phyloP scores from a whole-genome alignment of 2,797 vertebrate genomes.

The Manis javanica region DNA sequence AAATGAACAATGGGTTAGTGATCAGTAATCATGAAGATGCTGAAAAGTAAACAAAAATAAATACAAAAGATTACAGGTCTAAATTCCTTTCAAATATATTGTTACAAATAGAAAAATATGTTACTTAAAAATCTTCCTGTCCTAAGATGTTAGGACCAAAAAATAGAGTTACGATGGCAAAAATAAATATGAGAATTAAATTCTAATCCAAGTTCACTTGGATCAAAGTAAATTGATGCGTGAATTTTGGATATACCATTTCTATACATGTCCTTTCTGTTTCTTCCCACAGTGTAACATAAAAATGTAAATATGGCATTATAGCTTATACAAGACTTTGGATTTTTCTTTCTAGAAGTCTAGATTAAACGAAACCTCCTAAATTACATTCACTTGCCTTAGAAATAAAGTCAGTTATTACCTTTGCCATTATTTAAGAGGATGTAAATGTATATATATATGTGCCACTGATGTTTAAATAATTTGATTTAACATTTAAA shows the following conservation, averaged over 20 bases:
- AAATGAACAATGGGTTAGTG: neutral
- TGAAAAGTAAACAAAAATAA: neutral
- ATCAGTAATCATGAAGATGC: neutral
- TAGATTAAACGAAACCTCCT: conserved; percentile 12
- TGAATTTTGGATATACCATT: neutral
- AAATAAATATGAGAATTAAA: neutral
- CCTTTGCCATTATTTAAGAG: neutral
- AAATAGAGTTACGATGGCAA: neutral
- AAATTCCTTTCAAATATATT: neutral
- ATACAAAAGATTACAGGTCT: neutral
- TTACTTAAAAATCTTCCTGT: neutral
- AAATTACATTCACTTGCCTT: neutral
- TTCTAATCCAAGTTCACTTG: neutral
- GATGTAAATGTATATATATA: neutral
- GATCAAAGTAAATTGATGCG: neutral
- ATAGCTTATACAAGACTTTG: neutral
- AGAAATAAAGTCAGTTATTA: neutral
- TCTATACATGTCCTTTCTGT: neutral
- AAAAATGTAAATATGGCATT: conserved; percentile 1
- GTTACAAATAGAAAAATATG: neutral
- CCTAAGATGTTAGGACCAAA: neutral
- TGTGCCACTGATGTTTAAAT: neutral
- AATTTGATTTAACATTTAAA: conserved; percentile 3
- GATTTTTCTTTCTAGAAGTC: neutral
- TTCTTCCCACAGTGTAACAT: neutral